Conservation (phyloP, 2,888 invertebrate genomes). For the Toxonevra muliebris region DNA sequence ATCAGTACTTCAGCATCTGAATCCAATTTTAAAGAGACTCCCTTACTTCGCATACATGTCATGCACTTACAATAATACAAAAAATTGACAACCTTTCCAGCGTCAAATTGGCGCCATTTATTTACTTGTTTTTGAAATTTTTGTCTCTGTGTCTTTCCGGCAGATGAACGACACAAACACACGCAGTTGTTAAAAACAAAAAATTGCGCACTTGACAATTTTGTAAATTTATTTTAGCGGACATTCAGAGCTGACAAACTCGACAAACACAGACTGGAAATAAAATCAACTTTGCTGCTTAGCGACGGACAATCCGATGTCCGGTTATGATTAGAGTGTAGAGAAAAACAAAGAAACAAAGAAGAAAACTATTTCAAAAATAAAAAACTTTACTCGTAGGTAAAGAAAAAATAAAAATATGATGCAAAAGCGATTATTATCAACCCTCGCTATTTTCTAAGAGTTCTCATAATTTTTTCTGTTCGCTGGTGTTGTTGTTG, state of each 20-base stretch:
- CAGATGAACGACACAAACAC: neutral
- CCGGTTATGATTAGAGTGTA: conserved; percentile 48
- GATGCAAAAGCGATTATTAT: no score
- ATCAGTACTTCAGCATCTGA: no score
- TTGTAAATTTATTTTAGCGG: conserved; percentile 6
- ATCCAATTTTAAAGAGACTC: no score
- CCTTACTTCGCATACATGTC: no score
- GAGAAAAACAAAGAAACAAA: conserved; percentile 32
- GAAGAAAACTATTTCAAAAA: neutral
- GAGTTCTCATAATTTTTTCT: conserved; percentile 33
- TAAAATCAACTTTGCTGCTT: no score
- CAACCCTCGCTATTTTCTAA: conserved; percentile 39
- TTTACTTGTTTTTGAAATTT: conserved; percentile 53
- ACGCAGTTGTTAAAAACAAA: neutral
- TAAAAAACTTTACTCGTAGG: no score
- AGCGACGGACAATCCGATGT: conserved; percentile 29
- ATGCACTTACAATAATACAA: no score
- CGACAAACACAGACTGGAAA: neutral
- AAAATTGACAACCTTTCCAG: conserved; percentile 1
- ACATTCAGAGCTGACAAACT: neutral
- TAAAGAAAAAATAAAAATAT: no score
- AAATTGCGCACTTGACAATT: conserved; percentile 9
- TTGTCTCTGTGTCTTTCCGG: neutral
- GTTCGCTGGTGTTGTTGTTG: conserved; percentile 6
- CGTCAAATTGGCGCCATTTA: conserved; percentile 56